These are phyloP conservation scores for Stylophora pistillata DNA, from an alignment of 64 coral and sea anemone species.

Conservation along the genomic window DNA sequence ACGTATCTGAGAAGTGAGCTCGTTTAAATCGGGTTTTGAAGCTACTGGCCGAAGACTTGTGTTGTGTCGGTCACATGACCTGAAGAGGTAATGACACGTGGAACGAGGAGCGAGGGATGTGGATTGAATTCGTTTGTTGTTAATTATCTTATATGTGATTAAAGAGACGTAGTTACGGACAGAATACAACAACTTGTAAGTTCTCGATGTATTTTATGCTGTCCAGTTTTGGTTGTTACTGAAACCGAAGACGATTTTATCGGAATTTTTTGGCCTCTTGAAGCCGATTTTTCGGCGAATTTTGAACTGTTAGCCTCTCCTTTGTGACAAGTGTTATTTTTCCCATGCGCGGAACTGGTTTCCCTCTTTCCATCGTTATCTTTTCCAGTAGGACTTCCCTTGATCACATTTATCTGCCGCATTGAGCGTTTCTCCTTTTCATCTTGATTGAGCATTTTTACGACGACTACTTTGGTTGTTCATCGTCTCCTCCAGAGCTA, in stretches of 20 bases:
- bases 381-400: neutral
- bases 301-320: neutral
- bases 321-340: neutral
- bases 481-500: conserved; percentile 15
- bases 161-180: too few relatives aligned
- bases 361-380: neutral
- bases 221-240: neutral
- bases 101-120: too few relatives aligned
- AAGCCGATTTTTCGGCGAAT: neutral
- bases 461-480: neutral
- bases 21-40: neutral
- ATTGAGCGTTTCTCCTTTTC: neutral
- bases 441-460: neutral
- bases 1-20: neutral
- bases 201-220: neutral
- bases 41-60: neutral
- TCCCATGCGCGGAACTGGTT: neutral
- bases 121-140: too few relatives aligned
- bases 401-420: neutral
- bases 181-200: too few relatives aligned
- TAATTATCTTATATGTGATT: too few relatives aligned
- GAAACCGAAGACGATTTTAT: neutral
- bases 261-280: neutral
- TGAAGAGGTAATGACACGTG: too few relatives aligned
- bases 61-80: too few relatives aligned